Evolutionary conservation across 1,140 invertebrate species (phyloP).

Genomic region (Reticulitermes speratus): DNA sequence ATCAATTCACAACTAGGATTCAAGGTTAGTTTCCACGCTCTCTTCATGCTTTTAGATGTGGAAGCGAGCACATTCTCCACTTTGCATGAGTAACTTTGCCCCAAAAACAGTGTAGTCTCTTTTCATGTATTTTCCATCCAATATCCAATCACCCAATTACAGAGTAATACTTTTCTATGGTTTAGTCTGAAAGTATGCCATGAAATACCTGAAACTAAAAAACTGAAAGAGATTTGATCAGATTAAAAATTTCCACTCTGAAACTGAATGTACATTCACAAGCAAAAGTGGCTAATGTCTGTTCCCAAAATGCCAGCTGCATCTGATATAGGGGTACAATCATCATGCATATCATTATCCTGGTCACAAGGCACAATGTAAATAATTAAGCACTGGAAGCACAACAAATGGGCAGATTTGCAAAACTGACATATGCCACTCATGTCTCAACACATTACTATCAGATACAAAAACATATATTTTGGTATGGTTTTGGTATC

Average conservation of each 20-base stretch:
- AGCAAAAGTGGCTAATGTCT: slow-evolving; percentile 15
- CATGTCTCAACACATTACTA: neutral
- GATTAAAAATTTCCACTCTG: neutral
- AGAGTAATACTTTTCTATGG: neutral
- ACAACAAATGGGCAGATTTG: neutral
- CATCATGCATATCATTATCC: neutral
- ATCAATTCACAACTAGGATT: slow-evolving; percentile 7
- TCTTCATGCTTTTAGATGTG: neutral
- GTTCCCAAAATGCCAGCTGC: neutral
- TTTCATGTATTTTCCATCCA: neutral
- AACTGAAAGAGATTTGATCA: slow-evolving; percentile 27
- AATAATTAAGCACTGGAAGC: neutral
- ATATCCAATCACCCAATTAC: neutral
- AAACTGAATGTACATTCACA: neutral
- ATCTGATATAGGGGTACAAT: neutral
- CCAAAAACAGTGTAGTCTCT: neutral
- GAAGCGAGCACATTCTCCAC: neutral
- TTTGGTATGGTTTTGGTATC: neutral
- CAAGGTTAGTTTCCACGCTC: slow-evolving; percentile 25
- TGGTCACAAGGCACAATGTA: neutral
- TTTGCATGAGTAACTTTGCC: slow-evolving; percentile 10
- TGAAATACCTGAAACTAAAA: slow-evolving; percentile 28
- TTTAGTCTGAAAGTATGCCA: neutral
- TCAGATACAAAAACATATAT: neutral
- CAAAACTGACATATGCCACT: slow-evolving; percentile 13